Evolutionary conservation across 2,797 vertebrate genomes (phyloP).

Genomic region (Leuciscus waleckii): DNA sequence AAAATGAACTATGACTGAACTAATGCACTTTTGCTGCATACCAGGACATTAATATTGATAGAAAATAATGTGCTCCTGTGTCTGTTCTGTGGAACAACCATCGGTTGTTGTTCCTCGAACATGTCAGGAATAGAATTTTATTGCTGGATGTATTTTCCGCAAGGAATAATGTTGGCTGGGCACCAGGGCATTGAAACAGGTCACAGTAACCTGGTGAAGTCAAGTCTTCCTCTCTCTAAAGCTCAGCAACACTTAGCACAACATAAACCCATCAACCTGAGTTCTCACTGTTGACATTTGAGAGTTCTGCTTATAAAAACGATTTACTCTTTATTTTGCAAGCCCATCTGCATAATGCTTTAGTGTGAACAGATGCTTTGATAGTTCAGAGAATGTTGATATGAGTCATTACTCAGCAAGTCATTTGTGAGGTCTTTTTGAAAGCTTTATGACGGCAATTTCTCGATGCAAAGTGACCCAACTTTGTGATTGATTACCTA

Average conservation of each 20-base stretch:
- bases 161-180: slow-evolving; percentile 57
- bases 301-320: background rate
- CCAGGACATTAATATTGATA: background rate
- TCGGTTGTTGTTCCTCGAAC: slow-evolving; percentile 32
- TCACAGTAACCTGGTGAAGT: slow-evolving; percentile 80
- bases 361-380: background rate
- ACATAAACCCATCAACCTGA: background rate
- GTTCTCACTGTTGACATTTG: background rate
- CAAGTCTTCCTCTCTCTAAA: slow-evolving; percentile 68
- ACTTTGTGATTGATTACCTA: slow-evolving; percentile 7
- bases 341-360: slow-evolving; percentile 5
- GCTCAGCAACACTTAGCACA: slow-evolving; percentile 6
- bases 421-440: slow-evolving; percentile 27
- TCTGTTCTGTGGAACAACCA: background rate
- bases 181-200: slow-evolving; percentile 69
- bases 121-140: slow-evolving; percentile 54
- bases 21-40: background rate
- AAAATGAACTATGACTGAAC: background rate
- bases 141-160: slow-evolving; percentile 59
- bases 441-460: slow-evolving; percentile 51
- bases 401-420: background rate
- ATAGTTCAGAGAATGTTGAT: background rate
- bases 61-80: background rate
- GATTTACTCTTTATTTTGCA: background rate
- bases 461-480: slow-evolving; percentile 51